Evolutionary conservation across 2,113 vertebrate genomes (phyloP), one percentile per base, ranked within the genome.

Genomic region (Anser brachyrhynchus): DNA sequence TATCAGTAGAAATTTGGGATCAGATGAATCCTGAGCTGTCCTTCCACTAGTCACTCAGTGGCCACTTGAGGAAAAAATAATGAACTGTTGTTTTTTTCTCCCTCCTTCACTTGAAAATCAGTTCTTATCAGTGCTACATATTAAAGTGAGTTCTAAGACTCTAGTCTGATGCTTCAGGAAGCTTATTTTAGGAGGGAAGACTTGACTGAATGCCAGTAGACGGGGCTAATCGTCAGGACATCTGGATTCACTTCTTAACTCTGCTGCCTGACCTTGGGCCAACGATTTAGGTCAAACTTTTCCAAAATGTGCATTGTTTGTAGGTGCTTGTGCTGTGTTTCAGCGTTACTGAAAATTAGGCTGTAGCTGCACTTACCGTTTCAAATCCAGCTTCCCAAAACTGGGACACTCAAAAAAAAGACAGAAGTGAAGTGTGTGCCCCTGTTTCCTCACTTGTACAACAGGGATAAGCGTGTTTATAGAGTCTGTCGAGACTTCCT

Each of bases 191-290:
- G 93, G 92, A 96, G 77, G 64, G 44, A 93, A 85, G 91, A 37
- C 73, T 96, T 95, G 95, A 95, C 80, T 86, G 79, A 87, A 65
- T 89, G 95, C 95, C 95, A 96, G 4, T 20, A 96, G 95, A 94
- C 90, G 15, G 57, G 64, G 86, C 89, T 96, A 92, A 95, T 97
- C 87, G 62, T 91, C 18, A 5, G 67, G 94, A 94, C 92, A 96
- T 96, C 93, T 95, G 95, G 91, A 93, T 95, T 96, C 93, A 91
- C 84, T 93, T 91, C 93, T 97, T 94, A 96, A 83, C 28, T 96
- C 74, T 92, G 69, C 89, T 94, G 59, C 3, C 4, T 85, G 92
- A 96, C 73, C 86, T 79, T 95, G 71, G 83, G 91, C 94, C 91
- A 85, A 35, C 55, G 71, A 84, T 94, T 89, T 92, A 91, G 89